phyloP scores from a whole-genome alignment of 1,140 invertebrate genomes.

The Cyrtorhinus lividipennis region DNA sequence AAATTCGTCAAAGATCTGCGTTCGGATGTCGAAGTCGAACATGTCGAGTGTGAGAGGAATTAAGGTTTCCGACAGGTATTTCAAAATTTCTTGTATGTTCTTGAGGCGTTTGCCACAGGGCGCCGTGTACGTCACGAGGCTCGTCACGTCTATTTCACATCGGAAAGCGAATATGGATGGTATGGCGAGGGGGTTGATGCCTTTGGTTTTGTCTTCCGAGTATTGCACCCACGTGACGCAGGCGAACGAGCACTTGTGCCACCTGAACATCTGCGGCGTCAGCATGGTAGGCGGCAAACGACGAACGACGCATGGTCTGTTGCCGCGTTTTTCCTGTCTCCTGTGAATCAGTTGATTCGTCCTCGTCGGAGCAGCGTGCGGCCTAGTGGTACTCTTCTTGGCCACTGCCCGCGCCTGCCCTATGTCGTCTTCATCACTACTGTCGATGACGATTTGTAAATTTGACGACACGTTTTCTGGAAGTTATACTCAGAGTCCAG shows the following conservation, averaged over 20 bases:
- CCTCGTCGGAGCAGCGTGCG: not conserved
- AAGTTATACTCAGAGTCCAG: not conserved
- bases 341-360: not conserved
- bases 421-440: not conserved
- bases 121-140: constrained; percentile 57
- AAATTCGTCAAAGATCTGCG: constrained; percentile 71
- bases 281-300: not conserved
- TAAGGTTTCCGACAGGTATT: constrained; percentile 52
- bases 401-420: not conserved
- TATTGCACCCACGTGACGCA: constrained; percentile 44
- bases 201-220: constrained; percentile 43
- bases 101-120: constrained; percentile 74
- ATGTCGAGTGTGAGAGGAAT: constrained; percentile 71
- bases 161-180: constrained; percentile 80
- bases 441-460: not conserved
- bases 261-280: not conserved
- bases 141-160: constrained; percentile 24
- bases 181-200: constrained; percentile 67
- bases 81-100: constrained; percentile 60
- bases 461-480: not conserved
- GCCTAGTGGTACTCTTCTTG: not conserved
- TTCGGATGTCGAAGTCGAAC: constrained; percentile 70
- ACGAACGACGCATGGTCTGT: not conserved
- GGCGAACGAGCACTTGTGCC: constrained; percentile 23
- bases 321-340: not conserved